Conservation (phyloP, 35 echinoderm and acorn worm genomes). For the Chiridota heheva region DNA sequence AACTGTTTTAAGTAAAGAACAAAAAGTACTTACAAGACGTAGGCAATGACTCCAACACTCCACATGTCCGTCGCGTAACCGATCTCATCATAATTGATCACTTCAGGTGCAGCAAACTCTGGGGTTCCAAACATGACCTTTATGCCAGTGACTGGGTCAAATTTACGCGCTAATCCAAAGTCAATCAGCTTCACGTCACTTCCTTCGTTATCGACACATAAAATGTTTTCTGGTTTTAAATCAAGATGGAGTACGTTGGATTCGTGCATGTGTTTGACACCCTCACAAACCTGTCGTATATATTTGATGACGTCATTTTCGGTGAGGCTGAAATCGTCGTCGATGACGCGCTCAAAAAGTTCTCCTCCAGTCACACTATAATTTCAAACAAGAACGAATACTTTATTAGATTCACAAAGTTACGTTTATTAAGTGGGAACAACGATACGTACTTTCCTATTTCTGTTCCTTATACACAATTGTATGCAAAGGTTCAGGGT, state of each 20-base stretch:
- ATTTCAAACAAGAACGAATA: not conserved
- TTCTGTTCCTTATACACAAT: no score
- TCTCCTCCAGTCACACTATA: constrained; percentile 80
- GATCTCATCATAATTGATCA: constrained; percentile 91
- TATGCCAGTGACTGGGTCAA: constrained; percentile 51
- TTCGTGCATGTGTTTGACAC: constrained; percentile 88
- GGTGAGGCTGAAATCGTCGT: constrained; percentile 86
- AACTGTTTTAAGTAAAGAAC: not conserved
- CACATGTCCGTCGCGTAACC: constrained; percentile 92
- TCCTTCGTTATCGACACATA: constrained; percentile 76
- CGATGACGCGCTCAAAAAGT: constrained; percentile 93
- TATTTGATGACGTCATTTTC: constrained; percentile 94
- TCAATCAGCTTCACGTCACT: constrained; percentile 95
- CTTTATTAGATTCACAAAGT: no score
- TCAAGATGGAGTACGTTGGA: constrained; percentile 87
- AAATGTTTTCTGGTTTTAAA: constrained; percentile 98
- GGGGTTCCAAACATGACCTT: constrained; percentile 97
- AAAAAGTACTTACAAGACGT: constrained; percentile 79
- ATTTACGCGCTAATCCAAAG: constrained; percentile 90
- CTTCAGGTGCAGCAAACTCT: constrained; percentile 98
- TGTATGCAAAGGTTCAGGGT: no score
- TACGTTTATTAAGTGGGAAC: no score
- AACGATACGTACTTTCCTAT: no score
- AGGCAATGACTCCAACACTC: constrained; percentile 99
- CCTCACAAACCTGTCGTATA: constrained; percentile 93